Evolutionary conservation across 1,140 invertebrate species (phyloP), one percentile per base, ranked within the genome.

Genomic region (Microplitis demolitor): DNA sequence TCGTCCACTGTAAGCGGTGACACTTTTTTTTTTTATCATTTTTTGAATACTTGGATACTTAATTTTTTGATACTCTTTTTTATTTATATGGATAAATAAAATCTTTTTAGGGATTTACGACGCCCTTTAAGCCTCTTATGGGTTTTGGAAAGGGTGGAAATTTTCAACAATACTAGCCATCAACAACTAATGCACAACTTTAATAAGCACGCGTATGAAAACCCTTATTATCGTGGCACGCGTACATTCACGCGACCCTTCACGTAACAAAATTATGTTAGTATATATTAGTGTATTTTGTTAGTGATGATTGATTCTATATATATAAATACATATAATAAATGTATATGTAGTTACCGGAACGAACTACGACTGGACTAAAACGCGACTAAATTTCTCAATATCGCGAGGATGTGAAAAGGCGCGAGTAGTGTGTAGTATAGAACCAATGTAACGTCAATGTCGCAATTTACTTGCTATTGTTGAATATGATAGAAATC

Each of bases 401-500:
- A 50, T 16, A 56, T 35, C 60, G 58, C 56, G 37, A 62, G 35
- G 8, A 45, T 45, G 39, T 6, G 4, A 45, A 24, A 0, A 24
- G 24, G 39, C 39, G 8, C 5, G 39, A 45, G 11, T 45, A 45
- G 39, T 45, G 6, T 11, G 39, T 11, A 45, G 39, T 45, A 45
- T 45, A 11, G 6, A 45, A 11, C 39, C 39, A 45, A 45, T 9
- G 39, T 45, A 58, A 70, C 68, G 39, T 60, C 14, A 39, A 50
- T 24, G 14, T 71, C 69, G 58, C 61, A 61, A 71, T 61, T 71
- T 71, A 14, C 51, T 31, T 50, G 45, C 37, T 71, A n/a, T 56
- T 51, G 16, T 58, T 31, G 50, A 14, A 66, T 68, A 54, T 35
- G 53, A 58, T 0, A 4, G 60, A 61, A 33, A 35, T 31, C 4